phyloP scores from a whole-genome alignment of 2,888 invertebrate genomes.

The Acleris sparsana region DNA sequence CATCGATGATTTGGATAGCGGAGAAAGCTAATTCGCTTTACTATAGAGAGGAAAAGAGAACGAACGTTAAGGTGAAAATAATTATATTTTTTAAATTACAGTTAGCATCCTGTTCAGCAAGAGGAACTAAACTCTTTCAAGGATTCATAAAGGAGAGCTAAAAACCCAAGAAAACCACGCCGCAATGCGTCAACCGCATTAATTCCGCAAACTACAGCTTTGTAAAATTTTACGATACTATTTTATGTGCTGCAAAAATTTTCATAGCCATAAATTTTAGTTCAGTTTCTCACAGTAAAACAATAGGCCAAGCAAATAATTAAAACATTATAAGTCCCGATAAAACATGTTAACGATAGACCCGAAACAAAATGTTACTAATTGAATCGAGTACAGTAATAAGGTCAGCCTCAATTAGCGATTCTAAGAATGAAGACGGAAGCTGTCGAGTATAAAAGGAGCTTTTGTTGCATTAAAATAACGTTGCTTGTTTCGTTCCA shows the following conservation, averaged over 20 bases:
- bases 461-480: conserved; percentile 18
- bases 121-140: neutral
- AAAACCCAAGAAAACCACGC: conserved; percentile 19
- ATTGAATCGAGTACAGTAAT: conserved; percentile 15
- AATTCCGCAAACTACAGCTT: conserved; percentile 19
- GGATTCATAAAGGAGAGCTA: neutral
- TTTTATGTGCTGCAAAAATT: neutral
- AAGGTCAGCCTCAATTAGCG: conserved; percentile 23
- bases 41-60: neutral
- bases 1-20: conserved; percentile 36
- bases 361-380: conserved; percentile 3
- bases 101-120: neutral
- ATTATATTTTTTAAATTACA: neutral
- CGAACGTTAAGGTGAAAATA: too few species aligned
- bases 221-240: conserved; percentile 5
- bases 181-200: conserved; percentile 29
- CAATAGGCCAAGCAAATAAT: too few species aligned
- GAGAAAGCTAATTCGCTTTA: conserved; percentile 18
- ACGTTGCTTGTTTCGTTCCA: conserved; percentile 12
- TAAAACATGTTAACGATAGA: neutral
- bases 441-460: conserved; percentile 17
- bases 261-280: too few species aligned
- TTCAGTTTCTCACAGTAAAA: too few species aligned
- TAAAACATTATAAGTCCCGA: too few species aligned
- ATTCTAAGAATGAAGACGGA: conserved; percentile 25